Conservation (phyloP, 37 sponge, comb jelly and placozoan genomes). For the Cliona cf. orientalis region DNA sequence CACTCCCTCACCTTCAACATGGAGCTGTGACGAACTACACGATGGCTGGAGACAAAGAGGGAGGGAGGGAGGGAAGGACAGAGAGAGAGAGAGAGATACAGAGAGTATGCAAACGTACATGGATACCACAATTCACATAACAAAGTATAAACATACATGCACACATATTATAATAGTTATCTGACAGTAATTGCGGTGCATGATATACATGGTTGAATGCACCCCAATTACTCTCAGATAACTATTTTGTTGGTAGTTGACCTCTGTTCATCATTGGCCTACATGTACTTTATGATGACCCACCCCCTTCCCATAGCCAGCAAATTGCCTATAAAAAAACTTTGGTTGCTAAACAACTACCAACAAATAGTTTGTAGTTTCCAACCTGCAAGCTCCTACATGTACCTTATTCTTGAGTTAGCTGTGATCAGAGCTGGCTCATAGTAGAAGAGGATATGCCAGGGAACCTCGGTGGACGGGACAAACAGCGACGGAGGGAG, state of each 20-base stretch:
- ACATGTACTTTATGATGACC: no score
- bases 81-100: conserved; percentile 5
- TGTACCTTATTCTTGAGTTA: conserved; percentile 38
- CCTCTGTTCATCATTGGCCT: no score
- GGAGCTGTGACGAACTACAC: conserved; percentile 47
- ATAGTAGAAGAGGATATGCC: conserved; percentile 51
- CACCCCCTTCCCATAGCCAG: no score
- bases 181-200: no score
- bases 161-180: no score
- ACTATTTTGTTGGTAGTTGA: no score
- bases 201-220: no score
- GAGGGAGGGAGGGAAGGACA: conserved; percentile 4
- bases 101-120: neutral
- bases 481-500: neutral
- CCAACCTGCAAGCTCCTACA: no score
- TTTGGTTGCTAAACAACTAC: neutral
- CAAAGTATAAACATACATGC: neutral
- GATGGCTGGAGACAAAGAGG: conserved; percentile 21
- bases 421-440: conserved; percentile 40
- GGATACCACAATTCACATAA: neutral
- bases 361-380: neutral
- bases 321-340: no score
- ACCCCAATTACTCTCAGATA: no score
- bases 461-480: conserved; percentile 20
- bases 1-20: conserved; percentile 35